These are phyloP conservation scores for Siphamia tubifer DNA, from an alignment of 2,113 vertebrate genomes.

Conservation along the genomic window DNA sequence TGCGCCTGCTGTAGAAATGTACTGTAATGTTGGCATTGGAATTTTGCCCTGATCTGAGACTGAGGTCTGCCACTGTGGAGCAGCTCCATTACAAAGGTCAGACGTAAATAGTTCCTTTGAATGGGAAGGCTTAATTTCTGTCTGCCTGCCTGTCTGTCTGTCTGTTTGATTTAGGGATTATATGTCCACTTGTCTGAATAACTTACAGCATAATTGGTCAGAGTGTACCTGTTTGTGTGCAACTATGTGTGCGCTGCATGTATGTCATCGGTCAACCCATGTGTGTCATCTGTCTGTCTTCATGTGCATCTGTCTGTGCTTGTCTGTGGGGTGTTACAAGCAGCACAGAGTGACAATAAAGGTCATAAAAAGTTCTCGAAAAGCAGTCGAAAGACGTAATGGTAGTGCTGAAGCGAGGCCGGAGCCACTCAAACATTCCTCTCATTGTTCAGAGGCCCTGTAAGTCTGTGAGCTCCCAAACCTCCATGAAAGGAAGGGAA, in stretches of 20 bases:
- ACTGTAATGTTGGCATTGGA: slow-evolving; percentile 33
- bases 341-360: slow-evolving; percentile 24
- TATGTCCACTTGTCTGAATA: slow-evolving; percentile 16
- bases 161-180: slow-evolving; percentile 29
- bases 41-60: slow-evolving; percentile 38
- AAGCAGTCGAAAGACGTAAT: slow-evolving; percentile 56
- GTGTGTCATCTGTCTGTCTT: slow-evolving; percentile 30
- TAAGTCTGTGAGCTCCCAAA: slow-evolving; percentile 71
- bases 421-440: slow-evolving; percentile 77
- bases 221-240: slow-evolving; percentile 51
- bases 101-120: slow-evolving; percentile 76
- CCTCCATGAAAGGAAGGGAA: slow-evolving; percentile 79
- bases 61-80: slow-evolving; percentile 47
- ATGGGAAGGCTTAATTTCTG: slow-evolving; percentile 54
- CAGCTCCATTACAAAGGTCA: slow-evolving; percentile 76
- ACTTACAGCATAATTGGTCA: slow-evolving; percentile 10
- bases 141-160: slow-evolving; percentile 13
- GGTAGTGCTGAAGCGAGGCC: slow-evolving; percentile 53
- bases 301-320: slow-evolving; percentile 2
- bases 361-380: slow-evolving; percentile 74
- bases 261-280: neutral
- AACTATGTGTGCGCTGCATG: neutral
- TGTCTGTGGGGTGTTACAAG: slow-evolving; percentile 14
- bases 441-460: slow-evolving; percentile 81
- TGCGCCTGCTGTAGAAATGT: slow-evolving; percentile 37